Conservation (phyloP, 2,888 invertebrate genomes). For the Drosophila aldrichi region DNA sequence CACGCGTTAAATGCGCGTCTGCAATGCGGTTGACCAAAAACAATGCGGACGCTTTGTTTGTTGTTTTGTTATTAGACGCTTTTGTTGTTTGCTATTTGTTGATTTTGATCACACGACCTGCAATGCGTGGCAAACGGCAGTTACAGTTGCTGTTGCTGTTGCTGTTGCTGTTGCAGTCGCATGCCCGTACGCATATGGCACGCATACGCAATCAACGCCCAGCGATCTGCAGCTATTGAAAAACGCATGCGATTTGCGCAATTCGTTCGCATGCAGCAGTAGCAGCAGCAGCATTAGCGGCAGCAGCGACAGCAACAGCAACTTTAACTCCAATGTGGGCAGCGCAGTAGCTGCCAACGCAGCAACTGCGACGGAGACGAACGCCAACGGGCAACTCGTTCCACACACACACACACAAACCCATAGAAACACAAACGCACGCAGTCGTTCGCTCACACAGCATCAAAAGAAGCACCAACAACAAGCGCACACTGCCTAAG, state of each 20-base stretch:
- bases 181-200: conserved; percentile 43
- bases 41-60: conserved; percentile 73
- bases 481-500: conserved; percentile 36
- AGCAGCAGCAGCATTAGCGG: conserved; percentile 10
- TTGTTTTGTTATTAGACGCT: conserved; percentile 25
- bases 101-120: conserved; percentile 67
- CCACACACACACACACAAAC: conserved; percentile 45
- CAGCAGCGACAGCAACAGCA: conserved; percentile 13
- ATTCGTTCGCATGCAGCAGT: conserved; percentile 42
- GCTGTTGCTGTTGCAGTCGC: background rate
- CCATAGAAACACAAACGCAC: background rate
- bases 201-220: conserved; percentile 60
- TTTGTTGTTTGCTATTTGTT: conserved; percentile 49
- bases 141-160: conserved; percentile 30
- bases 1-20: conserved; percentile 56
- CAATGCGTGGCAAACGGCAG: conserved; percentile 38
- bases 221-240: conserved; percentile 41
- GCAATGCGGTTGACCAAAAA: conserved; percentile 75
- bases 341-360: conserved; percentile 59
- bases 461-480: conserved; percentile 43
- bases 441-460: conserved; percentile 19
- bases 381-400: conserved; percentile 64
- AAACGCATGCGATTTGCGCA: conserved; percentile 67
- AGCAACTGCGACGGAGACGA: conserved; percentile 34
- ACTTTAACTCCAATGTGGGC: conserved; percentile 44